phyloP scores from a whole-genome alignment of 2,888 invertebrate species.

The Emmelina monodactyla region DNA sequence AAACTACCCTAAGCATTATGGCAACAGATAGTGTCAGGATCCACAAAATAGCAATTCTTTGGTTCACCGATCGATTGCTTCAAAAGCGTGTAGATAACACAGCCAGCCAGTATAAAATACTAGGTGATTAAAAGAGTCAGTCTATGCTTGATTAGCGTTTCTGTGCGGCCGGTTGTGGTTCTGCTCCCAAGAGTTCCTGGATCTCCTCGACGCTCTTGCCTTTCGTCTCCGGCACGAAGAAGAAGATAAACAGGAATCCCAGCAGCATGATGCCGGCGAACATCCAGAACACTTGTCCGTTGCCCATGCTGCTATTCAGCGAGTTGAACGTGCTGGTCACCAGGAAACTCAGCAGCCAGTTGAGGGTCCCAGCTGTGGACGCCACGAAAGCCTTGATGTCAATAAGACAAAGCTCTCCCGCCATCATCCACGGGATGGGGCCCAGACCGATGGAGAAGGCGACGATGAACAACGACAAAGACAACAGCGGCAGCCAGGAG shows the following conservation, averaged over 20 bases:
- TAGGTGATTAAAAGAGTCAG: no score
- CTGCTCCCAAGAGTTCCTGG: conserved; percentile 54
- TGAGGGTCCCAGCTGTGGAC: conserved; percentile 81
- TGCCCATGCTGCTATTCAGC: conserved; percentile 62
- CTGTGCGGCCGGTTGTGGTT: conserved; percentile 28
- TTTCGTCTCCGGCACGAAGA: conserved; percentile 73
- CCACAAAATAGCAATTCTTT: no score
- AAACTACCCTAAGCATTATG: no score
- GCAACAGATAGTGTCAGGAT: no score
- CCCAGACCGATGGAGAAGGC: conserved; percentile 87
- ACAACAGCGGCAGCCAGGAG: conserved; percentile 77
- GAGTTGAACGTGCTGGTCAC: conserved; percentile 78
- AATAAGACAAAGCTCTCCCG: conserved; percentile 80
- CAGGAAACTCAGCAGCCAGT: conserved; percentile 83
- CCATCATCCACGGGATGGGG: conserved; percentile 88
- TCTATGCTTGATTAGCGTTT: no score
- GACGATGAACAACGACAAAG: conserved; percentile 78
- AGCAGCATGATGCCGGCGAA: conserved; percentile 72
- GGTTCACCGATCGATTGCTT: no score
- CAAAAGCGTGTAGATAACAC: no score
- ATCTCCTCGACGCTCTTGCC: conserved; percentile 76
- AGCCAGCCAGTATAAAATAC: no score
- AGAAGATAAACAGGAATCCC: conserved; percentile 73
- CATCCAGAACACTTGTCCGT: conserved; percentile 76
- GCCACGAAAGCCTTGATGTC: conserved; percentile 80